Conservation (phyloP, 1,140 invertebrate species). For the Sarcophaga bullata region DNA sequence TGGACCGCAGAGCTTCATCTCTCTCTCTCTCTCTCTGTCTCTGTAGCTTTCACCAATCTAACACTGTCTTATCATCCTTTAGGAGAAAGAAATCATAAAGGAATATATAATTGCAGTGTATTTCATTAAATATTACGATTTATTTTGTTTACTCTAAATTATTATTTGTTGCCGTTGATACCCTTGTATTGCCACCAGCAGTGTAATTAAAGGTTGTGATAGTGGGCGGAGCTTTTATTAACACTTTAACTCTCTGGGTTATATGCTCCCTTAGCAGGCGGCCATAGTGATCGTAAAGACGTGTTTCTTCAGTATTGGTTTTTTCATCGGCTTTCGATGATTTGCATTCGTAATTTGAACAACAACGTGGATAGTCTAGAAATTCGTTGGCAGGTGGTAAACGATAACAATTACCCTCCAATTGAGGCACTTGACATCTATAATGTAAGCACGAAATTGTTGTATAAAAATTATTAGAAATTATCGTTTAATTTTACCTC, state of each 20-base stretch:
- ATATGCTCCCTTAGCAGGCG: constrained; percentile 48
- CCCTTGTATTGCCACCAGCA: not conserved
- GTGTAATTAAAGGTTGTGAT: not conserved
- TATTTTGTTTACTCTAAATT: not conserved
- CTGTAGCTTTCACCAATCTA: too few species aligned
- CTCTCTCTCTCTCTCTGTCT: too few species aligned
- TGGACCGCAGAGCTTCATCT: too few species aligned
- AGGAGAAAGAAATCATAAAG: too few species aligned
- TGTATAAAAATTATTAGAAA: not conserved
- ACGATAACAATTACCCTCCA: constrained; percentile 49
- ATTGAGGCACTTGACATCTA: constrained; percentile 54
- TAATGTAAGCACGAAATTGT: not conserved
- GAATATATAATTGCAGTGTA: too few species aligned
- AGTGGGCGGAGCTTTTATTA: not conserved
- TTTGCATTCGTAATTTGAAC: constrained; percentile 57
- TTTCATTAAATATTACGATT: constrained; percentile 2
- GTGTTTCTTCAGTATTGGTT: constrained; percentile 50
- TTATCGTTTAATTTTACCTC: not conserved
- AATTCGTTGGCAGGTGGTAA: constrained; percentile 47
- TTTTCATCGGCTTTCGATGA: constrained; percentile 45
- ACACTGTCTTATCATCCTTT: too few species aligned
- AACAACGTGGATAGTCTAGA: constrained; percentile 57
- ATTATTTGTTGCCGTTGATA: not conserved
- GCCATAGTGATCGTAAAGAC: constrained; percentile 55
- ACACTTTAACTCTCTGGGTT: constrained; percentile 46